A percentile compares a stretch with the other conserved stretches of the same genome.
Evolutionary conservation across 2,113 vertebrate species (phyloP).

Genomic region (Herpetotheres cachinnans): DNA sequence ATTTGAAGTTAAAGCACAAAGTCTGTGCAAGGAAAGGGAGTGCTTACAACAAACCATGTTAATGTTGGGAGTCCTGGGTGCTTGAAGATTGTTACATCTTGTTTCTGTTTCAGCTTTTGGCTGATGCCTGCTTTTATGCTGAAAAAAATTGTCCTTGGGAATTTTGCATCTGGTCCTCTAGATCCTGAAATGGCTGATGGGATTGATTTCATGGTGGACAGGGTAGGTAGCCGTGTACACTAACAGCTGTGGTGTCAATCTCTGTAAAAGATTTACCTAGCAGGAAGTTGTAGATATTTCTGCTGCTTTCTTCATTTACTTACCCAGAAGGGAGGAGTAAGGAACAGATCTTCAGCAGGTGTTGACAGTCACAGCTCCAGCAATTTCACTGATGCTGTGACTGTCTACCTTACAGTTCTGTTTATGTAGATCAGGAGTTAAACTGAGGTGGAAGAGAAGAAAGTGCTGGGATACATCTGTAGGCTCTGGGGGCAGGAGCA

Average conservation of each 20-base stretch:
- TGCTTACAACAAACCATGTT: not conserved
- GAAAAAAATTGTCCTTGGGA: slow-evolving; percentile 97
- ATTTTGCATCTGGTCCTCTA: slow-evolving; percentile 94
- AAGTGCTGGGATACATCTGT: not conserved
- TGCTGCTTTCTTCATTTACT: not conserved
- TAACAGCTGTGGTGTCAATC: not conserved
- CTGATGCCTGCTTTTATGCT: slow-evolving; percentile 97
- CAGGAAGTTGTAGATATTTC: not conserved
- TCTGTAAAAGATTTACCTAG: not conserved
- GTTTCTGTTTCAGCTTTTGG: slow-evolving; percentile 87
- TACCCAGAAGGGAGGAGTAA: not conserved
- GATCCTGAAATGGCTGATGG: slow-evolving; percentile 95
- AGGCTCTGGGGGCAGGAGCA: not conserved
- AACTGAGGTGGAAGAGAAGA: not conserved
- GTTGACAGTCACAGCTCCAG: not conserved
- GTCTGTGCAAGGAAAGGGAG: not conserved
- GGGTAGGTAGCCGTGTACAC: slow-evolving; percentile 76
- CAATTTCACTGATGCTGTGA: not conserved
- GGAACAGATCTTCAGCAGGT: not conserved
- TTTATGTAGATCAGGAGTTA: not conserved
- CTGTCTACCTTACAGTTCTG: not conserved
- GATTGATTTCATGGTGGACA: slow-evolving; percentile 99
- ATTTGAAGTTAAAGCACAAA: not conserved
- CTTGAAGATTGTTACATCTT: not conserved
- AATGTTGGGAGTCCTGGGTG: not conserved